A percentile compares a stretch with the other conserved stretches of the same genome.
Conservation (phyloP, 2,888 invertebrate genomes). For the Stegana nigrithorax region DNA sequence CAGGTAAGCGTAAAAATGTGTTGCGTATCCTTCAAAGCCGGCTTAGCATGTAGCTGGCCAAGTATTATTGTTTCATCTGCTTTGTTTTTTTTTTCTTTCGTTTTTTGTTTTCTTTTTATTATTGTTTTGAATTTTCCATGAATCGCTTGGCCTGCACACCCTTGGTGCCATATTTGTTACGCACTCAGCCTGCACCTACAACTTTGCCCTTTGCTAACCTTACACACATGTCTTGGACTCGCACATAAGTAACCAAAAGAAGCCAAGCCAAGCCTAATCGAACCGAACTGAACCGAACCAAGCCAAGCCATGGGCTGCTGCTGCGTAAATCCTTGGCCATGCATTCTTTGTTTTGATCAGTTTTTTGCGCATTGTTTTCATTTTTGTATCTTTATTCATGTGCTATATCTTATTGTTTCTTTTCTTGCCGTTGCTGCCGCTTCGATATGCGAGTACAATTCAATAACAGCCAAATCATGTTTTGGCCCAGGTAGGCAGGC, state of each 20-base stretch:
- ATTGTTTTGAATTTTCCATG: no score
- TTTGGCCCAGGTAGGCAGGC: no score
- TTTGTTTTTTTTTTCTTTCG: constrained; percentile 10
- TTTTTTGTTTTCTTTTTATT: not conserved
- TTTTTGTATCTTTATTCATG: not conserved
- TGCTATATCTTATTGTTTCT: not conserved
- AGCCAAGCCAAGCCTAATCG: no score
- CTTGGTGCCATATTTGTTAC: no score
- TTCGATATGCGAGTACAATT: not conserved
- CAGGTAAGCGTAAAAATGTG: constrained; percentile 55
- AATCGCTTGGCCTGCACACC: no score
- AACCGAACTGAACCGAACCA: no score
- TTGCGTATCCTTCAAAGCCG: constrained; percentile 49
- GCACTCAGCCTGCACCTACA: no score
- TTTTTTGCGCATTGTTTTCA: constrained; percentile 10
- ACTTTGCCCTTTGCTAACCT: constrained; percentile 7
- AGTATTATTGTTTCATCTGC: constrained; percentile 31
- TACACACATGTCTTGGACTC: no score
- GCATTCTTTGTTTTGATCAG: not conserved
- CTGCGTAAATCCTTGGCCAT: constrained; percentile 17
- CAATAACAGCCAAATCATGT: constrained; percentile 2
- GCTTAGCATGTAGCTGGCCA: constrained; percentile 51
- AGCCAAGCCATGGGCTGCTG: no score
- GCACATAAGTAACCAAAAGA: no score
- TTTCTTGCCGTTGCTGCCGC: not conserved